Conservation (phyloP, 2,113 vertebrate species). For the Pantherophis guttatus region DNA sequence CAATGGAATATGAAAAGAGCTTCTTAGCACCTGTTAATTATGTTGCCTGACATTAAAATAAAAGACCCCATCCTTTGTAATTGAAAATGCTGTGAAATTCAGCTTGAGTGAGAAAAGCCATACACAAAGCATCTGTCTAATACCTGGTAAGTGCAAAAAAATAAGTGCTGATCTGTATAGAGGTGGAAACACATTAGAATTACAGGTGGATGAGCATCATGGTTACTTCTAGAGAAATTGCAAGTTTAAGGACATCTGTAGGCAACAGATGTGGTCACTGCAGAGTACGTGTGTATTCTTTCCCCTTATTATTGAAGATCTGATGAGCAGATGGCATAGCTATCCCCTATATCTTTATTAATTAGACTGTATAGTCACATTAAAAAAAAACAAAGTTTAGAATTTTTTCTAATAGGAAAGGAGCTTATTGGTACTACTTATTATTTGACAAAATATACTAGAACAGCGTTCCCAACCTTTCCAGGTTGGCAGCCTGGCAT, state of each 20-base stretch:
- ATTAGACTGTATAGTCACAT: background rate
- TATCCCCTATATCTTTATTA: background rate
- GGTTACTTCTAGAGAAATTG: background rate
- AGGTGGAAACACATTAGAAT: background rate
- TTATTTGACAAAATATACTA: background rate
- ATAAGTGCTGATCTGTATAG: background rate
- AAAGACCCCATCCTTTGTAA: background rate
- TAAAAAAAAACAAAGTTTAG: background rate
- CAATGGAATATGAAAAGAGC: background rate
- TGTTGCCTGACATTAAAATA: background rate
- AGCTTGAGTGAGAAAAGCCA: background rate
- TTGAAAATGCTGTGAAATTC: conserved; percentile 2
- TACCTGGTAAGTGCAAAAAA: background rate
- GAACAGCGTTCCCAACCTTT: background rate
- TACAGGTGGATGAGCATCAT: background rate
- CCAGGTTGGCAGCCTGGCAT: background rate
- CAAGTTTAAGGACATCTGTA: background rate
- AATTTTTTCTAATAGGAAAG: background rate
- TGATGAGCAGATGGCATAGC: background rate
- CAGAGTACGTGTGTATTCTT: background rate
- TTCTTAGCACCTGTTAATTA: background rate
- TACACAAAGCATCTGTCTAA: background rate
- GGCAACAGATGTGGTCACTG: background rate
- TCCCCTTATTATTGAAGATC: background rate
- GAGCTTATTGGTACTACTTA: background rate